Percentiles rank a stretch among this genome's conserved stretches.
Evolutionary conservation across 2,113 vertebrate genomes (phyloP).

Genomic region (Zonotrichia leucophrys): DNA sequence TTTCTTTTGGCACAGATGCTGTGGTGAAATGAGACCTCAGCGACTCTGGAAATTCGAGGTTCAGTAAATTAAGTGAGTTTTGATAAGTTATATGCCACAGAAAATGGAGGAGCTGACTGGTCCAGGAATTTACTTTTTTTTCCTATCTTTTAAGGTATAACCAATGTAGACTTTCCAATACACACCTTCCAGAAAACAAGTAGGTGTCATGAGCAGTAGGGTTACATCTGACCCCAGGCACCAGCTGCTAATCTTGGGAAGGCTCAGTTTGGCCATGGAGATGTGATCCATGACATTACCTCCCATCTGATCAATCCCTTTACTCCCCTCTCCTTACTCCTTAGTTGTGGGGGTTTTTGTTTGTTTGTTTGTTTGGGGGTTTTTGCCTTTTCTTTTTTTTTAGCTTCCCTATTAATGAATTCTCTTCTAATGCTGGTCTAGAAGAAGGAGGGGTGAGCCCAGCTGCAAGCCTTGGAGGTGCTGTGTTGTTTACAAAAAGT

Average conservation of each 20-base stretch:
- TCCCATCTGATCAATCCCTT: not conserved
- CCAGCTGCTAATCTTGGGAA: not conserved
- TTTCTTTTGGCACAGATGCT: not conserved
- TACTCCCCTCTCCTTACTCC: not conserved
- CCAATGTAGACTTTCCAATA: not conserved
- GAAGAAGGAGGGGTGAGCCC: not conserved
- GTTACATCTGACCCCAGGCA: not conserved
- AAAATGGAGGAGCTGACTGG: not conserved
- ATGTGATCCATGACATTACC: not conserved
- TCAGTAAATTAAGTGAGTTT: not conserved
- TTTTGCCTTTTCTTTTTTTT: not conserved
- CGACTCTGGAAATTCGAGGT: not conserved
- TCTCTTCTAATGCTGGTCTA: not conserved
- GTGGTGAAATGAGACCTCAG: not conserved
- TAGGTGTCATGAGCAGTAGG: not conserved
- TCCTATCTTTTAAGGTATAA: not conserved
- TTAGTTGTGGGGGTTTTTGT: not conserved
- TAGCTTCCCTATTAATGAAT: not conserved
- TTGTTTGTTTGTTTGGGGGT: too few relatives aligned
- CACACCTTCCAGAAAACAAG: not conserved
- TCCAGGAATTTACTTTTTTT: not conserved
- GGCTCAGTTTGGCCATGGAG: not conserved
- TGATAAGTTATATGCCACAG: not conserved
- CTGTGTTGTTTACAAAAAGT: not conserved
- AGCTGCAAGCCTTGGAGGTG: rapidly evolving